Conservation (phyloP, 1,140 invertebrate species). For the Sminthurides bifidus region DNA sequence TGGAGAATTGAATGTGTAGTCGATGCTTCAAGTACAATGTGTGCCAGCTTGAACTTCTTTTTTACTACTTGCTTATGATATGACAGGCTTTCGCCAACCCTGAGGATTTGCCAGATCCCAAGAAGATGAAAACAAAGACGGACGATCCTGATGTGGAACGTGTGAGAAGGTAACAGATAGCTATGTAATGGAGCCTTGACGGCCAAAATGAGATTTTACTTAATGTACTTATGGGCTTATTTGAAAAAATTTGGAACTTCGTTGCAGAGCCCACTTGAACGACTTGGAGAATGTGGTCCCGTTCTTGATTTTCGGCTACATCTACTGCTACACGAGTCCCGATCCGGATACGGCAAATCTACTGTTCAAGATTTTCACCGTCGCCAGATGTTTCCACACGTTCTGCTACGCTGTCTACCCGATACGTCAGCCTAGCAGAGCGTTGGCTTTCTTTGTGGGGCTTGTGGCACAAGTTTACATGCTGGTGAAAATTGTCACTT, state of each 20-base stretch:
- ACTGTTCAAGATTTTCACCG: conserved; percentile 48
- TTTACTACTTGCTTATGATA: conserved; percentile 2
- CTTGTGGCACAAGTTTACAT: conserved; percentile 43
- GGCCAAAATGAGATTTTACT: neutral
- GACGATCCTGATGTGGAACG: conserved; percentile 34
- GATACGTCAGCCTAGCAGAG: conserved; percentile 47
- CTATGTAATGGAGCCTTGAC: neutral
- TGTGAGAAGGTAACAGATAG: conserved; percentile 22
- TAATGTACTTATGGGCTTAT: neutral
- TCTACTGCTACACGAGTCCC: conserved; percentile 50
- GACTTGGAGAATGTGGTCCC: conserved; percentile 56
- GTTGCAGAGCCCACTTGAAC: conserved; percentile 50
- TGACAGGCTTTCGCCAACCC: conserved; percentile 36
- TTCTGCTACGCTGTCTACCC: conserved; percentile 45
- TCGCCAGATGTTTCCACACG: conserved; percentile 48
- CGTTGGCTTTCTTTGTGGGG: conserved; percentile 43
- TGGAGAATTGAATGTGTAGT: neutral
- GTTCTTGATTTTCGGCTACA: conserved; percentile 47
- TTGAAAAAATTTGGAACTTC: neutral
- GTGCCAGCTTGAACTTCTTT: neutral
- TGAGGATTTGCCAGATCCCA: conserved; percentile 36
- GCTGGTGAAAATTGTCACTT: conserved; percentile 32
- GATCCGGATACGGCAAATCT: conserved; percentile 40
- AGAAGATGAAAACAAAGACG: neutral
- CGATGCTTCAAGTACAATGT: neutral